phyloP scores from a whole-genome alignment of 2,797 vertebrate genomes.

The Lutra lutra region DNA sequence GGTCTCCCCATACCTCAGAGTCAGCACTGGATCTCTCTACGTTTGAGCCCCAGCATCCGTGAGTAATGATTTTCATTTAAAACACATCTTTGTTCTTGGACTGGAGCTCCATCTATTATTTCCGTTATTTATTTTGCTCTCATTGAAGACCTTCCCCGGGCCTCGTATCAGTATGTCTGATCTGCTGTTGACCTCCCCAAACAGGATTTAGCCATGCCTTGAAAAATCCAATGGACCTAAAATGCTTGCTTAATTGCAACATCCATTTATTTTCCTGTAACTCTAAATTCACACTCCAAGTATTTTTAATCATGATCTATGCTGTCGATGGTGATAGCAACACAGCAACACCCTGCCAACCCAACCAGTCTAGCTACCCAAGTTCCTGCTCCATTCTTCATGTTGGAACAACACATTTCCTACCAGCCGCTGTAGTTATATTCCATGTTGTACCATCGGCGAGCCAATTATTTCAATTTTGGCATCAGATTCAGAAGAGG shows the following conservation, averaged over 20 bases:
- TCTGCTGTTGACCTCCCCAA: constrained; percentile 62
- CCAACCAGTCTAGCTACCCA: constrained; percentile 48
- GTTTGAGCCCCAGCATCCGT: neutral
- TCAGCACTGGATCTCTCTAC: constrained; percentile 15
- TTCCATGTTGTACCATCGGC: constrained; percentile 63
- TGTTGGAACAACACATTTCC: neutral
- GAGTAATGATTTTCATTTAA: constrained; percentile 81
- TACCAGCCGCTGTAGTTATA: neutral
- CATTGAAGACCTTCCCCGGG: constrained; percentile 9
- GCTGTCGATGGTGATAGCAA: constrained; percentile 52
- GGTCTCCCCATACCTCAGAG: neutral
- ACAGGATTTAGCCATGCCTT: constrained; percentile 52
- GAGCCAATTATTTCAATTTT: constrained; percentile 86
- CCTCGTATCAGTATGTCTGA: constrained; percentile 36
- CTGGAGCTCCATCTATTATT: constrained; percentile 60
- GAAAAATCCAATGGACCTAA: constrained; percentile 65
- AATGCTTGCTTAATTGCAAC: constrained; percentile 70
- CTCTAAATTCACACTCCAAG: constrained; percentile 52
- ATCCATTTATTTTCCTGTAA: constrained; percentile 66
- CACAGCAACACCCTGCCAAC: constrained; percentile 34
- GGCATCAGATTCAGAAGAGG: constrained; percentile 82
- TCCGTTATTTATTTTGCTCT: constrained; percentile 71
- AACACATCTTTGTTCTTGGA: constrained; percentile 72
- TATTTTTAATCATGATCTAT: constrained; percentile 67
- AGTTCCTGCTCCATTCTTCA: neutral